Conservation (phyloP, 2,888 invertebrate species). For the Marronus borbonicus region DNA sequence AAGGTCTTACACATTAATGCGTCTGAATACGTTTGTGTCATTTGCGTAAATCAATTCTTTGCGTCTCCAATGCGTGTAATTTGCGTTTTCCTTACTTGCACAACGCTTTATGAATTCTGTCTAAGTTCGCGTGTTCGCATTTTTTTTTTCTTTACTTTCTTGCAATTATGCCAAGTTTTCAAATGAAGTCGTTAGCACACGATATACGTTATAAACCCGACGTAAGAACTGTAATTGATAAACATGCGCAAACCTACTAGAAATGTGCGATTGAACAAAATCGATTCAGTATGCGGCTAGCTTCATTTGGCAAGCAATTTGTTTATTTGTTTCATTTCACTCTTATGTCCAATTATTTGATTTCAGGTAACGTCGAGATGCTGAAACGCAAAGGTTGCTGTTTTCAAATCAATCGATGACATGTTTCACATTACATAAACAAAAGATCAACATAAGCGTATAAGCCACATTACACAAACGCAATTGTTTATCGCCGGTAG, state of each 20-base stretch:
- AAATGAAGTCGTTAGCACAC: background rate
- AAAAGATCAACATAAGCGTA: too few relatives aligned
- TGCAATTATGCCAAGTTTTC: background rate
- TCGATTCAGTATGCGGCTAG: too few relatives aligned
- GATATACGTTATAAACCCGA: too few relatives aligned
- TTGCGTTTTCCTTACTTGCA: background rate
- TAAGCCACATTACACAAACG: too few relatives aligned
- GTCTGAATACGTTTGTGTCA: background rate
- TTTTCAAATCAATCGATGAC: too few relatives aligned
- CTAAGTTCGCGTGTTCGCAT: slow-evolving; percentile 3
- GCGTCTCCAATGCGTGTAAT: background rate
- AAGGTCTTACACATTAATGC: background rate
- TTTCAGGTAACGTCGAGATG: background rate
- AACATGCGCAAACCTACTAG: too few relatives aligned
- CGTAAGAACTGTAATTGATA: too few relatives aligned
- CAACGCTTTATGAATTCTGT: background rate
- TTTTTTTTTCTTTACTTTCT: background rate
- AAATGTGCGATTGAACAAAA: too few relatives aligned
- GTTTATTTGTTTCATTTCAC: background rate
- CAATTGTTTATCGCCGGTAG: too few relatives aligned
- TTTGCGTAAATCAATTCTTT: too few relatives aligned
- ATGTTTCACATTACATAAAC: too few relatives aligned
- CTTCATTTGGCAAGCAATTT: slow-evolving; percentile 1
- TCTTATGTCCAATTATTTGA: background rate
- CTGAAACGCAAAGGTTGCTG: background rate